Evolutionary conservation across 2,113 vertebrate genomes (phyloP), one percentile per base, ranked within the genome.

Genomic region (Ciconia boyciana): DNA sequence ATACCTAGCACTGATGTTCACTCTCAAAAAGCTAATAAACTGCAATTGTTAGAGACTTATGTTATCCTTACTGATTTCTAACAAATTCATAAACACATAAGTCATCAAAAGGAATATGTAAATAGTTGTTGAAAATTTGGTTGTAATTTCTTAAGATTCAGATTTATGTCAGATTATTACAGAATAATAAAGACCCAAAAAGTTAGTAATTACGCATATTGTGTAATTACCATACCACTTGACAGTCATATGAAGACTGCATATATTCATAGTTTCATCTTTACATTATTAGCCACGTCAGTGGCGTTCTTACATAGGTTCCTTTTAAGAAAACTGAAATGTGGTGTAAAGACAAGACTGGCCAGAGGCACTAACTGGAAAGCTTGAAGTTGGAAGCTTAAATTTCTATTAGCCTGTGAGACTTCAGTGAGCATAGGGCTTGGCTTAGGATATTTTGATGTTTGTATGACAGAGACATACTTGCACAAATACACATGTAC

Each of bases 31-130:
- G 7, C 26, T 36, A 72, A 64, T 7, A n/a, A 83, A 16, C 9
- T 64, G 21, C 31, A 81, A 11, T 8, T 77, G 51, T 51, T 29
- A 77, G 3, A 92, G 6, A 10, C 17, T 39, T 39, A 3, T 6
- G 4, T 29, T 49, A 60, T n/a, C 20, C 41, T 52, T 39, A 52
- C 10, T 34, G 60, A 81, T 49, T 90, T 74, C 46, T 72, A 80
- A 74, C 2, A 7, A 83, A 69, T 60, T 52, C 48, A 81, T 43
- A 41, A 61, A 79, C 16, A 46, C 0, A 0, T 6, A 68, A 29
- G 4, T 20, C 89, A 66, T 26, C 28, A 61, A 81, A 93, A 69
- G 7, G 22, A 79, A 8, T 32, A 81, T 58, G 83, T 60, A 21
- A 44, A 34, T 13, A 64, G 28, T 21, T 20, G 8, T 66, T 74